Evolutionary conservation across 2,113 vertebrate species (phyloP).

Genomic region (Crotalus horridus): DNA sequence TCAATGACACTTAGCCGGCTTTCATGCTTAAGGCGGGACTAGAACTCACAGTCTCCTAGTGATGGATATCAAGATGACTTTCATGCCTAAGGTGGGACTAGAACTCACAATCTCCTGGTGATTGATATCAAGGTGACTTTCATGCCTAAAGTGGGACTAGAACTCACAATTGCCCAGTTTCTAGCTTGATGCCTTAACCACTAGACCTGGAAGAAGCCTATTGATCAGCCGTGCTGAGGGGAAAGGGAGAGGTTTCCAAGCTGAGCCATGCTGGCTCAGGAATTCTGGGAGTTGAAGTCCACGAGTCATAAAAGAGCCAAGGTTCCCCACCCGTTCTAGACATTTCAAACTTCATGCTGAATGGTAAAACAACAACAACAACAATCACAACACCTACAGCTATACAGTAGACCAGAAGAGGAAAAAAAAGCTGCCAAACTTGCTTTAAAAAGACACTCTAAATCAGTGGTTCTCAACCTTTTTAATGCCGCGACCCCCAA

Average conservation of each 20-base stretch:
- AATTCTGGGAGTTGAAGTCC: too few relatives aligned
- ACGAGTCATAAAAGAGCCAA: too few relatives aligned
- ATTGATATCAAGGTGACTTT: too few relatives aligned
- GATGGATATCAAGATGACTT: too few relatives aligned
- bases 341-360: neutral
- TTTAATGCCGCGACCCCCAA: too few relatives aligned
- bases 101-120: too few relatives aligned
- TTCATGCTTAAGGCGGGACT: neutral
- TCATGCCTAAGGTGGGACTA: accelerated
- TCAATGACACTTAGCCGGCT: too few relatives aligned
- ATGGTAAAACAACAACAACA: neutral
- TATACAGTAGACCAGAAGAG: neutral
- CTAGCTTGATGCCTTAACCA: neutral
- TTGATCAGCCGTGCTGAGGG: neutral
- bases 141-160: too few relatives aligned
- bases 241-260: too few relatives aligned
- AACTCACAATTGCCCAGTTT: neutral
- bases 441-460: neutral
- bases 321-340: too few relatives aligned
- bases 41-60: neutral
- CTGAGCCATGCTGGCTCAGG: too few relatives aligned
- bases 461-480: neutral
- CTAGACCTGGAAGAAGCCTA: neutral
- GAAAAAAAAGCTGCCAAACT: neutral
- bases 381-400: neutral